A percentile compares a stretch with the other conserved stretches of the same genome.
These are phyloP conservation scores for Nymphalis c-album DNA, from an alignment of 2,888 invertebrate genomes.

Conservation along the genomic window DNA sequence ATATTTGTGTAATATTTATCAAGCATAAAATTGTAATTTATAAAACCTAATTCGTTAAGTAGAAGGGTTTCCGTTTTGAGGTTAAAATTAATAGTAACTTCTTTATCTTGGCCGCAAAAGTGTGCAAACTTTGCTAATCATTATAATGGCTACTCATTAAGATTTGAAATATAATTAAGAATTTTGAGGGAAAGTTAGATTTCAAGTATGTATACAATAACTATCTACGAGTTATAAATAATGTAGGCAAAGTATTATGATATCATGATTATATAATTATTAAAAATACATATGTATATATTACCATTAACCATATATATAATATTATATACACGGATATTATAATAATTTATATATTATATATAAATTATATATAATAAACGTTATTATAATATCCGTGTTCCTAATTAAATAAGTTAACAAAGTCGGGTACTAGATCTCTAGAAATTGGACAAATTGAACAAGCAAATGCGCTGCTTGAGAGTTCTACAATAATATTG, in stretches of 20 bases:
- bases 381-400: too few relatives aligned
- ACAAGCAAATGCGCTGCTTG: too few relatives aligned
- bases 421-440: too few relatives aligned
- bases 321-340: too few relatives aligned
- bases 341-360: too few relatives aligned
- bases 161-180: constrained; percentile 63
- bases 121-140: constrained; percentile 64
- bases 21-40: background rate
- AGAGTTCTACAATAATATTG: background rate
- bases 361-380: too few relatives aligned
- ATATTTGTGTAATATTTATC: background rate
- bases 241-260: too few relatives aligned
- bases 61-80: constrained; percentile 13
- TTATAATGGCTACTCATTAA: constrained; percentile 60
- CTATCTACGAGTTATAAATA: background rate
- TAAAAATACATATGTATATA: too few relatives aligned
- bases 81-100: constrained; percentile 24
- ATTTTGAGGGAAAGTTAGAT: constrained; percentile 40
- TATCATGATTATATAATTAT: too few relatives aligned
- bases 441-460: too few relatives aligned
- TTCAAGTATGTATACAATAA: background rate
- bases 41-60: background rate
- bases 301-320: too few relatives aligned
- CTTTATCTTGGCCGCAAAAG: constrained; percentile 22
- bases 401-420: too few relatives aligned